Percentiles rank a stretch among this genome's conserved stretches.
Evolutionary conservation across 1,140 invertebrate genomes (phyloP).

Genomic region (Agrilus planipennis): DNA sequence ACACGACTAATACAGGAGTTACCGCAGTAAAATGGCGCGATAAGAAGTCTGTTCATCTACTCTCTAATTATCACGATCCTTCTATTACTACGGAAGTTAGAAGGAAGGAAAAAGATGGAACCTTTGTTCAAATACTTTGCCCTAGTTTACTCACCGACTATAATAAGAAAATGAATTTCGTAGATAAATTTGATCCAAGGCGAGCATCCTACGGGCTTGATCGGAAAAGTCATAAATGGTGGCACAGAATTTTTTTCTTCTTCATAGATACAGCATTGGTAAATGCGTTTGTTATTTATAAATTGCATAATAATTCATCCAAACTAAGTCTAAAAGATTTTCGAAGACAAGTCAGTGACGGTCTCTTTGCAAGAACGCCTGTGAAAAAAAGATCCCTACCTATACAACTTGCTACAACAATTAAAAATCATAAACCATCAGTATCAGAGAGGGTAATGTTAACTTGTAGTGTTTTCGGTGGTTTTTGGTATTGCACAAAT

Average conservation of each 20-base stretch:
- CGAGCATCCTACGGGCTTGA: conserved; percentile 23
- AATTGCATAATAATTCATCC: background rate
- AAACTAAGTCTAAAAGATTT: conserved; percentile 3
- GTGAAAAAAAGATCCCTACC: too few relatives aligned
- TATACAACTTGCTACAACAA: too few relatives aligned
- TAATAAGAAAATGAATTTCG: conserved; percentile 31
- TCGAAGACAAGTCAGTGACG: background rate
- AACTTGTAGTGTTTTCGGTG: too few relatives aligned
- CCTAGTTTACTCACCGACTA: conserved; percentile 35
- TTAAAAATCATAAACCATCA: too few relatives aligned
- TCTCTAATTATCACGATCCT: conserved; percentile 13
- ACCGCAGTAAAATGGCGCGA: conserved; percentile 19
- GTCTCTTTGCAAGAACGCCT: background rate
- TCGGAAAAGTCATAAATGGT: conserved; percentile 31
- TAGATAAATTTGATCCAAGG: conserved; percentile 29
- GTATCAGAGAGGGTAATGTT: too few relatives aligned
- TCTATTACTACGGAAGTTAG: conserved; percentile 24
- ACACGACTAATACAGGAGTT: conserved; percentile 20
- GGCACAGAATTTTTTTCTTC: conserved; percentile 28
- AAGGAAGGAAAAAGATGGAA: conserved; percentile 3
- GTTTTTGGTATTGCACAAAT: too few relatives aligned
- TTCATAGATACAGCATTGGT: conserved; percentile 9
- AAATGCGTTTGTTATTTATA: conserved; percentile 5
- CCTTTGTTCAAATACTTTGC: conserved; percentile 3
- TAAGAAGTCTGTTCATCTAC: background rate